Evolutionary conservation across 2,888 invertebrate species (phyloP), one percentile per base, ranked within the genome.

Genomic region (Plebejus melissa): DNA sequence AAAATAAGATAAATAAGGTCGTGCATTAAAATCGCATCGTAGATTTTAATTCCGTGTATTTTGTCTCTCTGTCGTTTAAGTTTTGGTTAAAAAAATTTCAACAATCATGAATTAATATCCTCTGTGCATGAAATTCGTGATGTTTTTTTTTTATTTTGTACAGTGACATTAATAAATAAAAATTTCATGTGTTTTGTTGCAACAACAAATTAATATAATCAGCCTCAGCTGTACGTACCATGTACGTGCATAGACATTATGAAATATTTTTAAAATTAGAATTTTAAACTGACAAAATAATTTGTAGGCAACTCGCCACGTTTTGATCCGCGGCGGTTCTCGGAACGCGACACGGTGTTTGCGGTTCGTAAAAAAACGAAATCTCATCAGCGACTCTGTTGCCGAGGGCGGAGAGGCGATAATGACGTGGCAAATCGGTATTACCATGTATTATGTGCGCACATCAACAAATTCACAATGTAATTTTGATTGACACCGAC

Each of bases 401-500:
- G 70, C 60, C 9, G 74, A 58, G 70, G 79, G 76, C 69, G 81
- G 84, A 89, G 80, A 84, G 86, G 79, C 80, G 79, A 84, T 82
- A 84, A 83, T 88, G 78, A 81, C 75, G 75, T 79, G 78, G 78
- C 80, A 76, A 80, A 82, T 83, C 81, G 82, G 82, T 87, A 84
- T 81, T 77, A 80, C 81, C 81, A 81, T 79, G 82, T 87, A 84
- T 81, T 77, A 80, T 81, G 82, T 80, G 79, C 82, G 84, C 83
- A 84, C 82, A 85, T 81, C 83, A 83, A 85, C 84, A 87, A 88
- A 82, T 89, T 91, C 88, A 90, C 88, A 86, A 85, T 88, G 87
- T 92, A 91, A 92, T 92, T 93, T 93, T 93, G 93, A 93, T 93
- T 93, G 93, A 93, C 93, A 93, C 89, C 90, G 84, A 88, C 93